phyloP scores from a whole-genome alignment of 53 echinoderm and acorn worm species.

The Paracentrotus lividus region DNA sequence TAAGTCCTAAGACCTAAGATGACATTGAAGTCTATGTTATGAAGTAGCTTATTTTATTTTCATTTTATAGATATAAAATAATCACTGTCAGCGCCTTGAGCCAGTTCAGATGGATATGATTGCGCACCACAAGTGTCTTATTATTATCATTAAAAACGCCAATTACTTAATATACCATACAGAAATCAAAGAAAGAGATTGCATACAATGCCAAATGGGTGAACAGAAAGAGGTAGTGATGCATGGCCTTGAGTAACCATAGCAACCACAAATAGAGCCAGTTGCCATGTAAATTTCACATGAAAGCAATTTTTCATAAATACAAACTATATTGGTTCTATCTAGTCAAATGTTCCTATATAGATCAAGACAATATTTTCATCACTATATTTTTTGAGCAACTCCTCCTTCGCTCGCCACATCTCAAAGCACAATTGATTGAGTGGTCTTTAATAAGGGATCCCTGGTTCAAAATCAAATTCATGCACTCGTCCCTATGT shows the following conservation, averaged over 20 bases:
- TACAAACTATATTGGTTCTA: background rate
- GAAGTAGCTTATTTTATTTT: too few relatives aligned
- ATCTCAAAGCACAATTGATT: background rate
- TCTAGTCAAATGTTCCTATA: background rate
- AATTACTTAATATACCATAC: background rate
- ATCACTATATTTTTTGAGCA: background rate
- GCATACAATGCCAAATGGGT: background rate
- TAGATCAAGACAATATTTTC: slow-evolving; percentile 1
- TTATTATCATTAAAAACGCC: background rate
- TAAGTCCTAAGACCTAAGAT: too few relatives aligned
- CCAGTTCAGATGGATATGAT: too few relatives aligned
- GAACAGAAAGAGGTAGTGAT: background rate
- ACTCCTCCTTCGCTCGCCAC: background rate
- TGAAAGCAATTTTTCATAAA: background rate
- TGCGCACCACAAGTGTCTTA: too few relatives aligned
- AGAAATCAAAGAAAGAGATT: slow-evolving; percentile 4
- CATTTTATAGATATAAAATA: too few relatives aligned
- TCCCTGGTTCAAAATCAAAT: too few relatives aligned
- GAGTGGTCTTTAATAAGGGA: too few relatives aligned
- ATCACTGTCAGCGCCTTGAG: too few relatives aligned
- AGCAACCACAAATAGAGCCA: background rate
- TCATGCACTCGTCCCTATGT: too few relatives aligned
- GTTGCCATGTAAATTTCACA: background rate
- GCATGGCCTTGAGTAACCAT: slow-evolving; percentile 25
- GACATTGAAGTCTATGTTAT: too few relatives aligned